Evolutionary conservation across 2,888 invertebrate species (phyloP).

Genomic region (Patella caerulea): DNA sequence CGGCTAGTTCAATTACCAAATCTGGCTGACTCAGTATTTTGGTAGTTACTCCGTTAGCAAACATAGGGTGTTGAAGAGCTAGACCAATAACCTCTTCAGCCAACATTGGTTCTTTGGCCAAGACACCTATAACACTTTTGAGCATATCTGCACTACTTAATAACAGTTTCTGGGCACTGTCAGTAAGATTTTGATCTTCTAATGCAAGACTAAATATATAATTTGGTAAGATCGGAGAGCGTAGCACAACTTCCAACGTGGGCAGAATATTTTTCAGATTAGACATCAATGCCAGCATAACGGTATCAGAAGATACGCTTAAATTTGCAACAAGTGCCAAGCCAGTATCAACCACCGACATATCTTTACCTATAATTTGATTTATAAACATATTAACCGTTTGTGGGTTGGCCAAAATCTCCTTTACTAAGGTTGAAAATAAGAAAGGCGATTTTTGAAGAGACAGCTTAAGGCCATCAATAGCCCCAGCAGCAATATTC

Average conservation of each 20-base stretch:
- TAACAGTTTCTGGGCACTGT: background rate
- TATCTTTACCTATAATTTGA: background rate
- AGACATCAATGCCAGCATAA: background rate
- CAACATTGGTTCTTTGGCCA: background rate
- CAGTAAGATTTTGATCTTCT: background rate
- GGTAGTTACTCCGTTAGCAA: background rate
- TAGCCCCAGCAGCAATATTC: background rate
- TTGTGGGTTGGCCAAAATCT: too few relatives aligned
- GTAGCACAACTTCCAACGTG: background rate
- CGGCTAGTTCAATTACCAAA: background rate
- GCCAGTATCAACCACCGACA: background rate
- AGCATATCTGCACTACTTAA: background rate
- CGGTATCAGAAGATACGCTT: background rate
- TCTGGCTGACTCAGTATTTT: constrained; percentile 1
- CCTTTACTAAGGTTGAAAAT: too few relatives aligned
- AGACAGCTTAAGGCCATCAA: too few relatives aligned
- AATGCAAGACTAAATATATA: background rate
- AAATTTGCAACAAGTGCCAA: background rate
- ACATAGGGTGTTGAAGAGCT: background rate
- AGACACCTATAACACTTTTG: background rate
- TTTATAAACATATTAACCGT: too few relatives aligned
- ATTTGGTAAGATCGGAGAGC: background rate
- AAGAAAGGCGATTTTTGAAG: too few relatives aligned
- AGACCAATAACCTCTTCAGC: background rate
- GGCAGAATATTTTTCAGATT: background rate